Evolutionary conservation across 2,888 invertebrate genomes (phyloP).

Genomic region (Synanthedon andrenaeformis): DNA sequence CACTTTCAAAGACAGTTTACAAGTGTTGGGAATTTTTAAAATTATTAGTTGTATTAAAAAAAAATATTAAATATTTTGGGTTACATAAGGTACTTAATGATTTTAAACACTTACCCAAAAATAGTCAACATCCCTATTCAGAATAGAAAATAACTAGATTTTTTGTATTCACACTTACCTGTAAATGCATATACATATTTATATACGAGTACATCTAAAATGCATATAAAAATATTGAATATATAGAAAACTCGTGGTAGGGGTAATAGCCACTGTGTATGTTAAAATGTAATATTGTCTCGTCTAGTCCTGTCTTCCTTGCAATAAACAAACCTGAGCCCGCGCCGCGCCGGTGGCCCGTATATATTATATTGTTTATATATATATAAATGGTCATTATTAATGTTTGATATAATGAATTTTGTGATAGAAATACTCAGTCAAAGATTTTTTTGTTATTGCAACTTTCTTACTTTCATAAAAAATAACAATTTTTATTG

Average conservation of each 20-base stretch:
- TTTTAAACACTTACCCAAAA: too few relatives aligned
- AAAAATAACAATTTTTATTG: not conserved
- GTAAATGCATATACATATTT: not conserved
- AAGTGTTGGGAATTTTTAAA: too few relatives aligned
- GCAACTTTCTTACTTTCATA: not conserved
- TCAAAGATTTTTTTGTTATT: not conserved
- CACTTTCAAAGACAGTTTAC: too few relatives aligned
- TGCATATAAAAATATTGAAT: not conserved
- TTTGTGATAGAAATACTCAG: not conserved
- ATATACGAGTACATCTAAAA: not conserved
- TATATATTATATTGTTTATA: not conserved
- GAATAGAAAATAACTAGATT: not conserved
- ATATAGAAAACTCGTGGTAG: too few relatives aligned
- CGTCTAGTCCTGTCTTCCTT: conserved; percentile 48
- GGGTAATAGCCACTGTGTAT: too few relatives aligned
- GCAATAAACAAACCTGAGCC: conserved; percentile 12
- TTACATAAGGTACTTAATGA: too few relatives aligned
- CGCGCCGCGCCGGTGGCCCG: not conserved
- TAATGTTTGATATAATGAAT: not conserved
- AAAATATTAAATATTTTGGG: too few relatives aligned
- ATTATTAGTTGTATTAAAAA: too few relatives aligned
- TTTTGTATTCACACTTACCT: too few relatives aligned
- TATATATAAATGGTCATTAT: not conserved
- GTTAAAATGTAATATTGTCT: not conserved
- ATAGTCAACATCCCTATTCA: too few relatives aligned